phyloP scores from a whole-genome alignment of 2,113 vertebrate species.

The Turdus rufiventris region DNA sequence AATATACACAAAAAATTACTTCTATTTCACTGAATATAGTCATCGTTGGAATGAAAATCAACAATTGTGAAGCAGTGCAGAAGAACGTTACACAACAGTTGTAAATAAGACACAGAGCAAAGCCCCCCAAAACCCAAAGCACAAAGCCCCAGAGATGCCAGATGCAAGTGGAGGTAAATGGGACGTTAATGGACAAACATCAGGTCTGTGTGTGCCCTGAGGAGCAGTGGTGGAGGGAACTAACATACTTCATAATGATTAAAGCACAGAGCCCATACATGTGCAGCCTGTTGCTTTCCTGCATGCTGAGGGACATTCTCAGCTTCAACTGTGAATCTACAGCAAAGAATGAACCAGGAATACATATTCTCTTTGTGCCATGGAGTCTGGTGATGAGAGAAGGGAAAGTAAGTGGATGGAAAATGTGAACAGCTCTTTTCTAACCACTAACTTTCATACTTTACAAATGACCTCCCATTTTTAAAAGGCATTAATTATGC shows the following conservation, averaged over 20 bases:
- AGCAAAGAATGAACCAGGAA: constrained; percentile 11
- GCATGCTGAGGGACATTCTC: background rate
- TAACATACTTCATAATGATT: background rate
- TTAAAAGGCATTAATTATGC: constrained; percentile 49
- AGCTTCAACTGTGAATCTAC: background rate
- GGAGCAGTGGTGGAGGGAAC: background rate
- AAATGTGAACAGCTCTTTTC: constrained; percentile 26
- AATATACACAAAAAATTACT: constrained; percentile 62
- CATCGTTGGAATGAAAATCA: background rate
- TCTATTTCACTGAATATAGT: constrained; percentile 54
- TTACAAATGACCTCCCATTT: constrained; percentile 54
- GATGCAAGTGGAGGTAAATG: background rate
- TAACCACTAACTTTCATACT: constrained; percentile 30
- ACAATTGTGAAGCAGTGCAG: constrained; percentile 29
- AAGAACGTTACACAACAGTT: constrained; percentile 10
- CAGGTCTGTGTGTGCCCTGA: background rate
- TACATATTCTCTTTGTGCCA: too few species aligned
- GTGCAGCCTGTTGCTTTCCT: background rate
- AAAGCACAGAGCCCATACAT: background rate
- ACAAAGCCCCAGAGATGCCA: background rate
- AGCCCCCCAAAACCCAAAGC: background rate
- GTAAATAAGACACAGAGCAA: constrained; percentile 16
- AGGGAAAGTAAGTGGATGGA: background rate
- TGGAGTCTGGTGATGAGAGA: background rate
- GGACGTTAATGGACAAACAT: background rate